These are phyloP conservation scores for Calidris pygmaea DNA, from an alignment of 2,113 vertebrate genomes.

Conservation along the genomic window DNA sequence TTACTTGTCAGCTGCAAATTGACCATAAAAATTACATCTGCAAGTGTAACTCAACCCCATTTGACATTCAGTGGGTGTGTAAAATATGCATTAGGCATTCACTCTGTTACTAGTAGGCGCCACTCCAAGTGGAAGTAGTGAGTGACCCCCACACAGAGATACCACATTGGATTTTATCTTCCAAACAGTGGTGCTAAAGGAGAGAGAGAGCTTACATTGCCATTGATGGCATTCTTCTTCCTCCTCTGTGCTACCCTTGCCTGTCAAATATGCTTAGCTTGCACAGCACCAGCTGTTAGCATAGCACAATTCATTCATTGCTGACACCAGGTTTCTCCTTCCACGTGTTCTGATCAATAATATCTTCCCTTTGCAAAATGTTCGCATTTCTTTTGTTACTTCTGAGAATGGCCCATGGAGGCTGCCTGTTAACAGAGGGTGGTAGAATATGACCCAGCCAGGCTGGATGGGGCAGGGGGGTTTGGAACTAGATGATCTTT, in stretches of 20 bases:
- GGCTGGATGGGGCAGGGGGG: neutral
- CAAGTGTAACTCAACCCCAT: constrained; percentile 14
- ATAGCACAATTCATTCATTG: neutral
- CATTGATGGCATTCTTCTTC: neutral
- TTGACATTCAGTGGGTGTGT: neutral
- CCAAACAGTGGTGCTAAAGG: neutral
- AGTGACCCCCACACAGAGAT: neutral
- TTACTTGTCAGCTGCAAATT: constrained; percentile 37
- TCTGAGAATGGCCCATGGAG: neutral
- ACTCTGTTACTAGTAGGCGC: neutral
- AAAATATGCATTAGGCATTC: constrained; percentile 18
- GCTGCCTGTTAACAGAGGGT: neutral
- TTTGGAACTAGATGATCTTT: neutral
- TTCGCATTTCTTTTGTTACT: neutral
- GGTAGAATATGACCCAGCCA: neutral
- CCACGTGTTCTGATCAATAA: neutral
- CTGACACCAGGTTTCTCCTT: neutral
- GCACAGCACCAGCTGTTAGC: neutral
- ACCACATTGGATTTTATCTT: neutral
- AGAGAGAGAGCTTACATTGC: neutral
- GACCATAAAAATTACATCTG: constrained; percentile 53
- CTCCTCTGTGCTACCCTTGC: neutral
- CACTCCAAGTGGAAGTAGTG: neutral
- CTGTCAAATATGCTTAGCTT: neutral
- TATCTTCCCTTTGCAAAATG: neutral